Base-by-base conservation (phyloP, 2,797 vertebrate species). In the Typhlichthys eigenmanni region DNA sequence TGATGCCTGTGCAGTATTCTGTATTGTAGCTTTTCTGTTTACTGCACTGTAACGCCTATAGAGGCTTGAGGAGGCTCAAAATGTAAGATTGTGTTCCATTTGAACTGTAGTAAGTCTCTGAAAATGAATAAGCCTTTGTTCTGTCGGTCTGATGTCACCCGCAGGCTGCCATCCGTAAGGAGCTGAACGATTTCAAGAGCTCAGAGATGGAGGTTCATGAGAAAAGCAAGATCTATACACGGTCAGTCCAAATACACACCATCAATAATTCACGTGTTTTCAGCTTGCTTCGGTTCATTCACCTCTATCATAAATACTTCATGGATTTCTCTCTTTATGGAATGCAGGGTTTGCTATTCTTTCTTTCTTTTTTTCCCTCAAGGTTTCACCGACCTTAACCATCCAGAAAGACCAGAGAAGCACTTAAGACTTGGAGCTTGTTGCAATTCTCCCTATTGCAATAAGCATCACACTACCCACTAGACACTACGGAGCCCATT, bases 151-250 rank as follows among this genome's bases (percentile, higher is more conserved):
- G 50, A 52, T 66, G 57, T 81, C 60, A 66, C 19, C 13, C 62
- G n/a, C 76, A 99, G 97, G 97, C 97, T 53, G 96, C 96, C 80
- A 99, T 99, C 83, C 93, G 97, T 74, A 98, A 97, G 87, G 97
- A 99, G 84, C 86, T 99, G 57, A 99, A 99, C 29, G 96, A 99
- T 71, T 99, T 96, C 86, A 99, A 98, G 91, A 97, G 96, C 87
- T 93, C 94, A 29, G 97, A 99, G 91, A 99, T 99, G 97, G 95
- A 95, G 75, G 96, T 99, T 64, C 97, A 99, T 0, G 94, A 95
- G 71, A 94, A 97, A 0, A 99, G 97, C 93, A 94, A 90, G 84
- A 94, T 96, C 76, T 97, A 96, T 78, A 99, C 96, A 13, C 93
- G 97, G 97, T 98, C 69, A 76, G 88, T 13, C 62, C 62, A 10